Percentiles rank a stretch among this genome's conserved stretches.
Evolutionary conservation across 2,113 vertebrate genomes (phyloP).

Genomic region (Poicephalus meyeri): DNA sequence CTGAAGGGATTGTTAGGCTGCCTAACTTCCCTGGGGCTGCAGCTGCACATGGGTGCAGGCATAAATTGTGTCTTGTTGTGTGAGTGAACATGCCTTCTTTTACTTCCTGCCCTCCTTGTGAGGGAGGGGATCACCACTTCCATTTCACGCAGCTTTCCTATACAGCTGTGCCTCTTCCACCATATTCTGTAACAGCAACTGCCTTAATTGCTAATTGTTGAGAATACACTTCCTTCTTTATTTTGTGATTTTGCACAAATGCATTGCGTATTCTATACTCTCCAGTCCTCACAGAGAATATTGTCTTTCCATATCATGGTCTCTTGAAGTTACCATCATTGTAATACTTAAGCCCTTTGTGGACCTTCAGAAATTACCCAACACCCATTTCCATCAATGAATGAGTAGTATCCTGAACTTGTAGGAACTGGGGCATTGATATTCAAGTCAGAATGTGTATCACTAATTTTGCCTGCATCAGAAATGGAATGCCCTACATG

Average conservation of each 20-base stretch:
- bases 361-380: background rate
- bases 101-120: background rate
- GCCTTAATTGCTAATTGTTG: background rate
- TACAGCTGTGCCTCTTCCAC: accelerated
- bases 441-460: background rate
- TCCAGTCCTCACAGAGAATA: background rate
- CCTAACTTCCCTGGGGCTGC: background rate
- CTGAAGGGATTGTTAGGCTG: background rate
- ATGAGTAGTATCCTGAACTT: background rate
- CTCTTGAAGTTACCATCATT: background rate
- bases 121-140: background rate
- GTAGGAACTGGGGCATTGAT: background rate
- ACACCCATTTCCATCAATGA: background rate
- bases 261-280: background rate
- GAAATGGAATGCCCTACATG: background rate
- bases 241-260: background rate
- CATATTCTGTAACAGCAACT: background rate
- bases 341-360: background rate
- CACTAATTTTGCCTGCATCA: background rate
- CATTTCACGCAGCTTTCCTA: background rate
- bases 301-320: background rate
- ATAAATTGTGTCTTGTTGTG: accelerated
- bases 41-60: background rate
- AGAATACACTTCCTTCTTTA: background rate
- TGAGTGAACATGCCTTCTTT: background rate